Conservation (phyloP, 2,113 vertebrate genomes). For the Oxyura jamaicensis region DNA sequence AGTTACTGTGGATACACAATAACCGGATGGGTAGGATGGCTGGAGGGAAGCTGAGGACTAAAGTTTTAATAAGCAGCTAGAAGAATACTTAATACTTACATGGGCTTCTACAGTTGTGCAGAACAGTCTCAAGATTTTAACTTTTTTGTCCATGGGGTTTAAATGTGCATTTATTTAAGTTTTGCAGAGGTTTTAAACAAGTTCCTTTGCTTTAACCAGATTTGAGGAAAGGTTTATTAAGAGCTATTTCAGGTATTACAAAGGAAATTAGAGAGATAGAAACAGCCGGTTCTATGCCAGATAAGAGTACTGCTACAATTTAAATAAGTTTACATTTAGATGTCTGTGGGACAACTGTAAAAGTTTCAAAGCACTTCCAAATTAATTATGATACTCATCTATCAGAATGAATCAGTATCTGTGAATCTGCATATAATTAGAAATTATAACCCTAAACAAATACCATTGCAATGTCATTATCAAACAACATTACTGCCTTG, state of each 20-base stretch:
- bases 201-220: not conserved
- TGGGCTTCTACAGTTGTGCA: not conserved
- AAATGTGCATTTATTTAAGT: not conserved
- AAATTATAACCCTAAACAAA: not conserved
- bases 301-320: not conserved
- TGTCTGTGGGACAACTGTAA: not conserved
- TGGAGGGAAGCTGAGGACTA: not conserved
- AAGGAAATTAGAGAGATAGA: not conserved
- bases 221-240: not conserved
- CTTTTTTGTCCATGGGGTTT: not conserved
- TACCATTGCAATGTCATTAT: not conserved
- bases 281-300: not conserved
- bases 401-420: not conserved
- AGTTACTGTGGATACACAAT: not conserved
- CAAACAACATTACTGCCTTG: not conserved
- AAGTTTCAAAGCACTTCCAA: not conserved
- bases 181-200: not conserved
- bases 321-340: not conserved
- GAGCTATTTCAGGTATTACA: not conserved
- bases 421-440: not conserved
- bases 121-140: not conserved
- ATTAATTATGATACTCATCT: not conserved
- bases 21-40: conserved; percentile 1
- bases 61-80: not conserved
- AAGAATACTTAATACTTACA: not conserved